Evolutionary conservation across 2,797 vertebrate genomes (phyloP).

Genomic region (Microcaecilia unicolor): DNA sequence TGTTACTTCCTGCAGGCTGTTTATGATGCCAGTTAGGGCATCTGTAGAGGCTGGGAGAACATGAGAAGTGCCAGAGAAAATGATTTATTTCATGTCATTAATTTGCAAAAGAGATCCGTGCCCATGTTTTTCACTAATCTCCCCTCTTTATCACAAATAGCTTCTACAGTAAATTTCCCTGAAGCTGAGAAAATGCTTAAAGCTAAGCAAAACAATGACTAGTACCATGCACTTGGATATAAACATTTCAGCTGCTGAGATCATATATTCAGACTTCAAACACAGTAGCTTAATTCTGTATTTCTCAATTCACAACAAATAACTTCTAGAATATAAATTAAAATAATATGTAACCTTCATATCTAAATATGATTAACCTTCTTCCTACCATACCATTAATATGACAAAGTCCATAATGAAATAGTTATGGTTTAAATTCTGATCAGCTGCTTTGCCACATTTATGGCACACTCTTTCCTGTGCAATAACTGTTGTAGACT

Average conservation of each 20-base stretch:
- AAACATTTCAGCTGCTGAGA: too few relatives aligned
- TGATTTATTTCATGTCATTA: constrained; percentile 31
- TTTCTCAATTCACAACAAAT: too few relatives aligned
- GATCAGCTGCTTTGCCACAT: too few relatives aligned
- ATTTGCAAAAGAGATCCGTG: constrained; percentile 9
- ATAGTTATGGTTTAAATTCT: not conserved
- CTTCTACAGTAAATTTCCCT: constrained; percentile 2
- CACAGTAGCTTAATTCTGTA: too few relatives aligned
- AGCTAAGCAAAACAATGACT: not conserved
- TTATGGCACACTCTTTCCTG: too few relatives aligned
- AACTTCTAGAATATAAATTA: too few relatives aligned
- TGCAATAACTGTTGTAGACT: too few relatives aligned
- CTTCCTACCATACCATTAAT: not conserved
- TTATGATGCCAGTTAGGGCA: constrained; percentile 33
- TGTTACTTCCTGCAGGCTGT: constrained; percentile 21
- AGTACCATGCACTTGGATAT: not conserved
- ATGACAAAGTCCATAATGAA: not conserved
- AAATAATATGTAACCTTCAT: too few relatives aligned
- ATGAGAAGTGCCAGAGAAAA: constrained; percentile 17
- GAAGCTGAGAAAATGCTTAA: not conserved
- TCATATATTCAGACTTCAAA: too few relatives aligned
- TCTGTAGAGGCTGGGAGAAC: constrained; percentile 34
- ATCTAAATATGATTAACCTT: not conserved
- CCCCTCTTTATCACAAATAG: too few relatives aligned
- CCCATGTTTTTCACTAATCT: constrained; percentile 8